Evolutionary conservation across 2,888 invertebrate species (phyloP), one percentile per base, ranked within the genome.

Genomic region (Agrilus mali): DNA sequence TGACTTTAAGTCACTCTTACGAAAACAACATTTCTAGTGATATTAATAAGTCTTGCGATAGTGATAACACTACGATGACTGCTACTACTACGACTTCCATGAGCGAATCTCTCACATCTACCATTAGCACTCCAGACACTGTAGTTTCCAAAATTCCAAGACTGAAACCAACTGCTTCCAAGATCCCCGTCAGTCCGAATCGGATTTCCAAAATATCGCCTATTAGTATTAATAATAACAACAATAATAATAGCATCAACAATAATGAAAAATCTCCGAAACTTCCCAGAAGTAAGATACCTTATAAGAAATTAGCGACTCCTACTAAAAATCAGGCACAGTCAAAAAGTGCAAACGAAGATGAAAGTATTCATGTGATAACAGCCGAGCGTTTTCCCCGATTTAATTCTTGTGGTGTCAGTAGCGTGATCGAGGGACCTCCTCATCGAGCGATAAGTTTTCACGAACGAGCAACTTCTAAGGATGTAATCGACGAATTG

Each of bases 401-500:
- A 46, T 57, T 60, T 40, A 51, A 60, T 1, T 60, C 64, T 0
- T 65, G 63, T 4, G 58, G 60, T 12, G 54, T 65, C 12, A 62
- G 64, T 49, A 63, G 64, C 47, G 65, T 68, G 12, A 67, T 68
- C 31, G 66, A 66, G 40, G 77, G 76, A 45, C 67, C 68, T 1
- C 68, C 68, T 1, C 65, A 73, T 53, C 69, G 80, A 53, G 76
- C 75, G 7, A 64, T 81, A 45, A 80, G 81, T 65, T 82, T 82
- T 58, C 82, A 81, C 55, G 82, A 82, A 58, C 73, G 79, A 47
- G 81, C 82, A 12, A 81, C 82, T 33, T 82, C 82, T 36, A 82
- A 82, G 59, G 82, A 83, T 60, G 81, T 83, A 42, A 82, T 84
- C 53, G 82, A 83, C 55, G 82, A 82, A 58, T 68, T 84, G 14